Percentiles rank a stretch among this genome's conserved stretches.
Evolutionary conservation across 2,113 vertebrate genomes (phyloP).

Genomic region (Pituophis catenifer): DNA sequence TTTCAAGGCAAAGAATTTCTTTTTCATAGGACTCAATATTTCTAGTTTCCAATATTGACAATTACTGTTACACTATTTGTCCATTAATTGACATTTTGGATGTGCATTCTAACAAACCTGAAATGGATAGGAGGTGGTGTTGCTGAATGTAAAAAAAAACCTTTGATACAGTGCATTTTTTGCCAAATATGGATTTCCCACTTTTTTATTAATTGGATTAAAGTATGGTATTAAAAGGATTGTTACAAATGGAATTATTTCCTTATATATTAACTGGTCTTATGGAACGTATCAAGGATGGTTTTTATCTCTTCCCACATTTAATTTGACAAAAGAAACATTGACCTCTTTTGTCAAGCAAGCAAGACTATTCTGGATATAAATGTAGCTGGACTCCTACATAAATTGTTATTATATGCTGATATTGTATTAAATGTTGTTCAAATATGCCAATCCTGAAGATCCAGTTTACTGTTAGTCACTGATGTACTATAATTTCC

Average conservation of each 20-base stretch:
- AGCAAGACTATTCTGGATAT: background rate
- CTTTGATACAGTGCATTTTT: background rate
- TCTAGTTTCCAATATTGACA: background rate
- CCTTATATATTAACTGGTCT: background rate
- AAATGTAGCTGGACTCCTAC: background rate
- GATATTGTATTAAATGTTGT: background rate
- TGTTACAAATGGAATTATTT: background rate
- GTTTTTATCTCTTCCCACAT: background rate
- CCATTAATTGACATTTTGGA: background rate
- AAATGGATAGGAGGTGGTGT: background rate
- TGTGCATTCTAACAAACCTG: background rate
- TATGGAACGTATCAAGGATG: background rate
- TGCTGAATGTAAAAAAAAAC: background rate
- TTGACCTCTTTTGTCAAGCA: background rate
- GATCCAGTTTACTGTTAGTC: background rate
- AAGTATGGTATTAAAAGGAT: background rate
- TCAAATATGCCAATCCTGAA: too few relatives aligned
- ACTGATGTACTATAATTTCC: background rate
- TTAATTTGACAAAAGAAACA: background rate
- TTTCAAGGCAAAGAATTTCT: background rate
- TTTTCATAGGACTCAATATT: background rate
- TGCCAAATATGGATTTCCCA: background rate
- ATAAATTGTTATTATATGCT: background rate
- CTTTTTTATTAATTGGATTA: background rate
- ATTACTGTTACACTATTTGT: background rate